A percentile compares a stretch with the other conserved stretches of the same genome.
These are phyloP conservation scores for Thomomys bottae DNA, from an alignment of 2,113 vertebrate genomes.

Conservation along the genomic window DNA sequence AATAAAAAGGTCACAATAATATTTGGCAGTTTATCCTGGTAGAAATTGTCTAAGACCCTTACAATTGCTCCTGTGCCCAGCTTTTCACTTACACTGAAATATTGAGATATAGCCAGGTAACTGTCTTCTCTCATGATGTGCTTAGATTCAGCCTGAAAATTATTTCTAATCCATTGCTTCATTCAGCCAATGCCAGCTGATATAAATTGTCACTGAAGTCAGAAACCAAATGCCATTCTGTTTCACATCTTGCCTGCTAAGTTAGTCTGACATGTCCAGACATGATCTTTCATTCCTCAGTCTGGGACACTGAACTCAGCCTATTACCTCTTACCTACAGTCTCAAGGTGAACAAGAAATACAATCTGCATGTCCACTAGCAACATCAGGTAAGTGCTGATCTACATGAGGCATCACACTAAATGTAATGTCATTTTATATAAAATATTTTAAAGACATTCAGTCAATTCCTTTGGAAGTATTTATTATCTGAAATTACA, in stretches of 20 bases:
- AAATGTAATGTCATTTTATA: background rate
- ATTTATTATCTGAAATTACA: no score
- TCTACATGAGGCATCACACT: background rate
- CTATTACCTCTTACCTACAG: background rate
- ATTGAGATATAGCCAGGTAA: background rate
- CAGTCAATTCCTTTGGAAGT: no score
- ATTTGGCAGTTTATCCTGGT: background rate
- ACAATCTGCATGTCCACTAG: background rate
- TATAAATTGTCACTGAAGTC: background rate
- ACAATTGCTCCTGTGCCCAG: background rate
- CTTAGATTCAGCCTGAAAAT: no score
- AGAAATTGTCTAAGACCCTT: background rate
- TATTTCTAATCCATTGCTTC: background rate
- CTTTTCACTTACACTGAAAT: background rate
- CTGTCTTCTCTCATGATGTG: background rate
- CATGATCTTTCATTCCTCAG: background rate
- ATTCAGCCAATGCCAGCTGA: background rate
- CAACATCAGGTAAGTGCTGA: background rate
- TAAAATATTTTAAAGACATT: background rate
- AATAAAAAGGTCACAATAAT: background rate
- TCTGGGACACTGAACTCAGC: background rate
- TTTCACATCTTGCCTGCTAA: background rate
- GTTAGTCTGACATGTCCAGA: background rate
- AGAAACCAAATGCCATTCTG: background rate
- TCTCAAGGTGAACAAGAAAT: background rate